These are phyloP conservation scores for Nasonia longicornis DNA, from an alignment of 1,140 invertebrate species.

Conservation along the genomic window DNA sequence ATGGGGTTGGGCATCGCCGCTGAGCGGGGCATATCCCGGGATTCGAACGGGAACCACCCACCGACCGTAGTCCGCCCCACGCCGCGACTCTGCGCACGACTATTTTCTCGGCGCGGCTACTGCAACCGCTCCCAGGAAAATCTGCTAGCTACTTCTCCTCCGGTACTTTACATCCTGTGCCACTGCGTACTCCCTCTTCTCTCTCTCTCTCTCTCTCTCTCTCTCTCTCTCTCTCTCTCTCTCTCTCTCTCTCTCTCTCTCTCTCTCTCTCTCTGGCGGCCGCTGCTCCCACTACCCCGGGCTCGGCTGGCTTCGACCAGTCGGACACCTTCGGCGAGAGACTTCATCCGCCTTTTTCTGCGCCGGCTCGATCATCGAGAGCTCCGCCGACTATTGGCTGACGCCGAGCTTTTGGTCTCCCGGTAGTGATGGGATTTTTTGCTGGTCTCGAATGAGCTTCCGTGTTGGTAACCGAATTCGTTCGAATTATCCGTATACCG, in stretches of 20 bases:
- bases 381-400: neutral
- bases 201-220: neutral
- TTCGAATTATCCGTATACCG: too few relatives aligned
- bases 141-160: conserved; percentile 34
- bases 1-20: conserved; percentile 54
- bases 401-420: too few relatives aligned
- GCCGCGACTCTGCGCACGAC: conserved; percentile 55
- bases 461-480: too few relatives aligned
- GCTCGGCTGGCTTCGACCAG: conserved; percentile 31
- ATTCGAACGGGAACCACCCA: conserved; percentile 69
- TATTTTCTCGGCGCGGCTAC: conserved; percentile 58
- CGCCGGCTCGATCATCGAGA: conserved; percentile 46
- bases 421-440: neutral
- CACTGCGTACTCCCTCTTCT: conserved; percentile 27
- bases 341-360: conserved; percentile 45
- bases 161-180: conserved; percentile 43
- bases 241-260: too few relatives aligned
- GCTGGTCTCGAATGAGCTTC: too few relatives aligned
- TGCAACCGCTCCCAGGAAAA: conserved; percentile 16
- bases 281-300: neutral
- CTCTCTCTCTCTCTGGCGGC: neutral
- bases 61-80: conserved; percentile 62
- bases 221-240: too few relatives aligned
- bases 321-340: conserved; percentile 38
- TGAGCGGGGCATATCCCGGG: conserved; percentile 62